Evolutionary conservation across 2,888 invertebrate species (phyloP).

Genomic region (Neria commutata): DNA sequence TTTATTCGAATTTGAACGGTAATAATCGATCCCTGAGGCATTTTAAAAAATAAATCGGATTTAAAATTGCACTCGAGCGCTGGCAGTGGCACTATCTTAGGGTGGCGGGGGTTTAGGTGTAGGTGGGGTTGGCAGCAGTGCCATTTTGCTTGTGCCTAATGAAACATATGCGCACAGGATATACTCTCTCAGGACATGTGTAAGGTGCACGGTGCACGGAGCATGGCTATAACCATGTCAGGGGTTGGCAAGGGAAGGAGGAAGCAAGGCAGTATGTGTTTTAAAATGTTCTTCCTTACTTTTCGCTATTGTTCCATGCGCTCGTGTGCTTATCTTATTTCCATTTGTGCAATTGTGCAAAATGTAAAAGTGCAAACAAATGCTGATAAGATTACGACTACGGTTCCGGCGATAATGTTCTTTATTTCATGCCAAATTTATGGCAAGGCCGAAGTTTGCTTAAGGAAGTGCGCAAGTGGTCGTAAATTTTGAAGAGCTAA

Average conservation of each 20-base stretch:
- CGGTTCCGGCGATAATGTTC: slow-evolving; percentile 26
- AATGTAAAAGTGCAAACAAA: slow-evolving; percentile 56
- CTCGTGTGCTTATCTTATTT: slow-evolving; percentile 42
- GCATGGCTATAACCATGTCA: no score
- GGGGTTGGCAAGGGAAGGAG: neutral
- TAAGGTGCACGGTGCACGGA: no score
- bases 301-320: slow-evolving; percentile 31
- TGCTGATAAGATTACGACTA: slow-evolving; percentile 45
- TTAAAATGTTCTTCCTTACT: no score
- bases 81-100: neutral
- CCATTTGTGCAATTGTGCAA: slow-evolving; percentile 51
- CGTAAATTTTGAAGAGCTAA: slow-evolving; percentile 39
- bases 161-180: slow-evolving; percentile 29
- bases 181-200: slow-evolving; percentile 8
- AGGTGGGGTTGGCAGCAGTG: slow-evolving; percentile 1
- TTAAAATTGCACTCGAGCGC: slow-evolving; percentile 44
- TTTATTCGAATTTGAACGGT: slow-evolving; percentile 62
- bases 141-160: slow-evolving; percentile 15
- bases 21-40: slow-evolving; percentile 63
- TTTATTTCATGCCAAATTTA: slow-evolving; percentile 36
- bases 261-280: slow-evolving; percentile 15
- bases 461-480: slow-evolving; percentile 17
- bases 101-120: neutral
- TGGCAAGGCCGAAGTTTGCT: slow-evolving; percentile 27
- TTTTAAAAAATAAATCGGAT: slow-evolving; percentile 62